phyloP scores from a whole-genome alignment of 1,140 invertebrate species.

The Eriosoma lanigerum region DNA sequence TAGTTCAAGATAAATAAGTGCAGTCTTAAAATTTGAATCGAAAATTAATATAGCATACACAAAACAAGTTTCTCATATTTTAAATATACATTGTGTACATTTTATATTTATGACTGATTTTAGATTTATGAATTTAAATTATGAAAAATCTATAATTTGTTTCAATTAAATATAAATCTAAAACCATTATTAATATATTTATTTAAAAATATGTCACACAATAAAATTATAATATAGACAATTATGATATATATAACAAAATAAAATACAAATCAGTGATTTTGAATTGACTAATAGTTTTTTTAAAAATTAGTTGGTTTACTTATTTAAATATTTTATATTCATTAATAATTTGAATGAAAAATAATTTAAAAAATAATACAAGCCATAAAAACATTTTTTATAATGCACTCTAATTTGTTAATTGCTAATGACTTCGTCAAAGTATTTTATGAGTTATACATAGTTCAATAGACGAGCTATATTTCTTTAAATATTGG shows the following conservation, averaged over 20 bases:
- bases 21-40: slow-evolving; percentile 27
- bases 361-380: slow-evolving; percentile 3
- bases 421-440: slow-evolving; percentile 35
- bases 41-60: slow-evolving; percentile 31
- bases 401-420: background rate
- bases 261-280: background rate
- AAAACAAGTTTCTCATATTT: background rate
- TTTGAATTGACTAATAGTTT: slow-evolving; percentile 9
- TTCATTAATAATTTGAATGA: slow-evolving; percentile 6
- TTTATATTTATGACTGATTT: background rate
- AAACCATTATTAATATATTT: background rate
- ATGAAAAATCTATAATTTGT: background rate
- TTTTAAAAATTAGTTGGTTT: background rate
- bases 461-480: no score
- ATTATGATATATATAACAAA: background rate
- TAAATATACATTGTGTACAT: slow-evolving; percentile 1
- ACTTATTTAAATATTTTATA: background rate
- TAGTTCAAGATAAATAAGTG: slow-evolving; percentile 36
- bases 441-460: background rate
- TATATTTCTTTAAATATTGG: background rate
- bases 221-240: background rate
- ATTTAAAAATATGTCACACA: background rate
- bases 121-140: background rate
- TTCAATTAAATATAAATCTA: background rate
- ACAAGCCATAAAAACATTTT: background rate